phyloP scores from a whole-genome alignment of 1,140 invertebrate genomes.

The Mamestra configurata region DNA sequence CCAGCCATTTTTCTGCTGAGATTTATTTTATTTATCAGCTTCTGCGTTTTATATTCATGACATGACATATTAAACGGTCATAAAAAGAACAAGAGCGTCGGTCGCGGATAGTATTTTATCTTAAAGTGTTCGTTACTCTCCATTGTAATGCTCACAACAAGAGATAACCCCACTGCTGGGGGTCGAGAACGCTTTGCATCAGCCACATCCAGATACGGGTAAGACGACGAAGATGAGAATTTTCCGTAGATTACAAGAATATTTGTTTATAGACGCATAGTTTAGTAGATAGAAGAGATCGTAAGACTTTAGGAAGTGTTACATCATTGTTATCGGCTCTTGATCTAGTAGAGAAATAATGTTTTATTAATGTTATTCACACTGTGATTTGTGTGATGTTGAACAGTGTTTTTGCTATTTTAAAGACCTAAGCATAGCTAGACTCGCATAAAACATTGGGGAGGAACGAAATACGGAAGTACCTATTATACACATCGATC shows the following conservation, averaged over 20 bases:
- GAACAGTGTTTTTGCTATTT: too few species aligned
- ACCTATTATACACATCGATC: too few species aligned
- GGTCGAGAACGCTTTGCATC: conserved; percentile 68
- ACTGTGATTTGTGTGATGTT: too few species aligned
- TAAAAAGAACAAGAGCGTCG: conserved; percentile 24
- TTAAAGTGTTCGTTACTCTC: conserved; percentile 57
- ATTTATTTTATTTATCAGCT: conserved; percentile 40
- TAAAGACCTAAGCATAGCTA: too few species aligned
- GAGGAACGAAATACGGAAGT: too few species aligned
- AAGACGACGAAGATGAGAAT: conserved; percentile 40
- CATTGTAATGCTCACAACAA: conserved; percentile 60
- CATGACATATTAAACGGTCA: conserved; percentile 5
- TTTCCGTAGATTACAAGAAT: conserved; percentile 44
- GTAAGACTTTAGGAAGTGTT: conserved; percentile 9
- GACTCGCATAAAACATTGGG: too few species aligned
- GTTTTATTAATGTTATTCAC: neutral
- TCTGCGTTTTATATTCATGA: conserved; percentile 24
- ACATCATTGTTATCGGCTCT: neutral
- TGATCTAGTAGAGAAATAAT: neutral
- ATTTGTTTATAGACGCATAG: conserved; percentile 9
- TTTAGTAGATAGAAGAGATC: neutral
- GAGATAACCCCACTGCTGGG: conserved; percentile 71
- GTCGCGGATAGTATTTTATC: conserved; percentile 53
- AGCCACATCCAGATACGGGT: conserved; percentile 64
- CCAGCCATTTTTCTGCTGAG: neutral